Base-by-base conservation (phyloP, 2,888 invertebrate species). In the Camponotus fellah region DNA sequence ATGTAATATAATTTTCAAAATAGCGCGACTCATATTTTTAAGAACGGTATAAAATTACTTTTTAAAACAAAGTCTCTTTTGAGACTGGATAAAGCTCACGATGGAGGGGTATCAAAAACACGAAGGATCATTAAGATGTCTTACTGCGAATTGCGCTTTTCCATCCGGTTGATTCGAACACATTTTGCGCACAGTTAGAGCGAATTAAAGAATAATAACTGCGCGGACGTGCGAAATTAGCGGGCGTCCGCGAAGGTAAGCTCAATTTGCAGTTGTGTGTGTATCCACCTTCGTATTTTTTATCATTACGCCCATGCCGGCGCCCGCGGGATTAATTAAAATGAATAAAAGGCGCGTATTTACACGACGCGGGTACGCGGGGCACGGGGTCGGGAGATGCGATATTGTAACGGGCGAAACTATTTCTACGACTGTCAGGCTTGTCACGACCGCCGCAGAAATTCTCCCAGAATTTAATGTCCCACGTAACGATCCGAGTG, bases 401-500 rank as follows among this genome's bases (percentile, higher is more conserved):
- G 87, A 86, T 87, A 84, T 84, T 80, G 49, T 75, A 74, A 60
- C 60, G 74, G 53, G 69, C 58, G 49, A 69, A 85, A 85, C 81
- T 86, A 86, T 86, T 83, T 85, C 87, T 56, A 68, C 87, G 80
- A 79, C 86, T 76, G 86, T 86, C 85, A 75, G 82, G 60, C 87
- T 53, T 81, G 87, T 89, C 89, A 84, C 84, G 81, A 75, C 37
- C 66, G 68, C 65, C 75, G 82, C 84, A 82, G 89, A 87, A 85
- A 81, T 90, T 88, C 81, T 81, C 88, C 74, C 83, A 76, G 89
- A 86, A 89, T 90, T 90, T 90, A 90, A 90, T 86, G 90, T 83
- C 85, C 85, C 90, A 86, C 89, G 89, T 88, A 90, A 90, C 90
- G 90, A 90, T 90, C 89, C 90, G 81, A 86, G 88, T 89, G 84